Conservation (phyloP, 1,140 invertebrate species). For the Chymomyza costata region DNA sequence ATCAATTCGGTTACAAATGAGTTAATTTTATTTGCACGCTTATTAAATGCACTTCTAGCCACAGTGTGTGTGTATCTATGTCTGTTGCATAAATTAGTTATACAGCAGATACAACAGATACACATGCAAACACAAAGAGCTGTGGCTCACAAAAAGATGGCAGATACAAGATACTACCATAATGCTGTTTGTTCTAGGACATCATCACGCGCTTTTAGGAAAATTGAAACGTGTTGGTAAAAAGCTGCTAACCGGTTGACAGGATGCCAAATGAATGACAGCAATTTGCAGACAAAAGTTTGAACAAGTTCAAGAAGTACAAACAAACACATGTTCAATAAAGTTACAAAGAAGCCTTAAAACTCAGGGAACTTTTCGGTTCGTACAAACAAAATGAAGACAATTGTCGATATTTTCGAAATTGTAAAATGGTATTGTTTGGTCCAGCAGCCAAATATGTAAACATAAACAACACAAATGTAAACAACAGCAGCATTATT, state of each 20-base stretch:
- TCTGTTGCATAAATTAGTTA: constrained; percentile 1
- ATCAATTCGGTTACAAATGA: constrained; percentile 60
- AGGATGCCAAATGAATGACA: constrained; percentile 29
- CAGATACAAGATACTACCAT: no score
- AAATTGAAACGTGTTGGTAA: constrained; percentile 38
- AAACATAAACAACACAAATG: constrained; percentile 4
- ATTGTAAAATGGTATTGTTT: constrained; percentile 40
- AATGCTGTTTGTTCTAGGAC: neutral
- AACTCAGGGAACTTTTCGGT: constrained; percentile 5
- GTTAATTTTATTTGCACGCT: constrained; percentile 26
- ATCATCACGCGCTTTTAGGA: constrained; percentile 6
- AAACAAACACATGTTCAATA: constrained; percentile 4
- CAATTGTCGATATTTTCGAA: no score
- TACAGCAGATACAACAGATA: neutral
- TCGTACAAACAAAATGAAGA: constrained; percentile 33
- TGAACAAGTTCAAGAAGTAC: constrained; percentile 37
- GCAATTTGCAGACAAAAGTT: constrained; percentile 39
- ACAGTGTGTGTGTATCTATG: neutral
- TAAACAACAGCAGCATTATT: neutral
- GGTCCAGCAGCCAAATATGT: constrained; percentile 16
- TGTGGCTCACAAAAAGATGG: constrained; percentile 16
- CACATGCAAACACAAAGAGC: neutral
- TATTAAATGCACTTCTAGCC: constrained; percentile 5
- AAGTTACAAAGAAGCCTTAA: neutral
- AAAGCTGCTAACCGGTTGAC: constrained; percentile 9